These are phyloP conservation scores for Cataglyphis rosenhaueri DNA, from an alignment of 2,888 invertebrate genomes.

Conservation along the genomic window DNA sequence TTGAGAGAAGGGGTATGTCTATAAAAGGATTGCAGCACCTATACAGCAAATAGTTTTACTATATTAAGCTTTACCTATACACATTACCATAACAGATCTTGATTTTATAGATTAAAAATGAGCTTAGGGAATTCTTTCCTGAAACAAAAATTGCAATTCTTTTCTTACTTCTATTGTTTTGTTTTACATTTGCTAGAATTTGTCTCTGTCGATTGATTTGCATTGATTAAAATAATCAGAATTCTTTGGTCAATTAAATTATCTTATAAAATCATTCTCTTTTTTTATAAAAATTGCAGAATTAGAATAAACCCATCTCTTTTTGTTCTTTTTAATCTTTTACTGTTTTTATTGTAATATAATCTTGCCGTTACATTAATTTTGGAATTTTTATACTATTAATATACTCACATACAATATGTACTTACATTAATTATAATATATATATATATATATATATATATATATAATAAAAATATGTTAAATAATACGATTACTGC, in stretches of 20 bases:
- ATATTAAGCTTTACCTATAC: background rate
- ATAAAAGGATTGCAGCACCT: slow-evolving; percentile 62
- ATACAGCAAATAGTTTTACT: slow-evolving; percentile 19
- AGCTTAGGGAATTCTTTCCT: background rate
- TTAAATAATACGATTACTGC: background rate
- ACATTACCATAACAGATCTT: background rate
- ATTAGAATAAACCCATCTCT: background rate
- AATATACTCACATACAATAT: background rate
- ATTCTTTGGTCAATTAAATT: background rate
- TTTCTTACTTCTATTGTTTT: background rate
- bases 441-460: background rate
- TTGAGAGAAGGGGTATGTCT: slow-evolving; percentile 59
- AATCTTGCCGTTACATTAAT: background rate
- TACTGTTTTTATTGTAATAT: background rate
- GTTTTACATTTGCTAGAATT: background rate
- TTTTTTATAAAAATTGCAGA: background rate
- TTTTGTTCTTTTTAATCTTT: background rate
- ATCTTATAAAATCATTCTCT: background rate
- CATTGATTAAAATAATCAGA: background rate
- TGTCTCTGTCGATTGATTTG: background rate
- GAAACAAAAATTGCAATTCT: background rate
- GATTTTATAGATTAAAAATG: background rate
- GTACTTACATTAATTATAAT: background rate
- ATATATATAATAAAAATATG: background rate
- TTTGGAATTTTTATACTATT: background rate